phyloP scores from a whole-genome alignment of 2,888 invertebrate species.

The Endomychus coccineus region DNA sequence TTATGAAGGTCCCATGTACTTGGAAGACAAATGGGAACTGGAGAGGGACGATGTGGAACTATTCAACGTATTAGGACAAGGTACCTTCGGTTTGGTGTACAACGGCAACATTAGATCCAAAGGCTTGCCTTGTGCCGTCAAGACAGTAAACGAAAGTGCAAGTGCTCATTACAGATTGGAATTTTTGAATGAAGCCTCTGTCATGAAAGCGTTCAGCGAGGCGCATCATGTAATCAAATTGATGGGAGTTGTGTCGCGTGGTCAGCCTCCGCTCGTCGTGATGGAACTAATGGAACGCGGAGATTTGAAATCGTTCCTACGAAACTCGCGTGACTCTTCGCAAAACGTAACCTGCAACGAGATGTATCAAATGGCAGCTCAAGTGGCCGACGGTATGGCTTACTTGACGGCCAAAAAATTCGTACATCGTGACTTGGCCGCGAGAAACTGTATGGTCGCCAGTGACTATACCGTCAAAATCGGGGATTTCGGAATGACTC shows the following conservation, averaged over 20 bases:
- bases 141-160: constrained; percentile 56
- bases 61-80: constrained; percentile 53
- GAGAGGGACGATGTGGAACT: constrained; percentile 52
- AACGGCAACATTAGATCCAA: constrained; percentile 48
- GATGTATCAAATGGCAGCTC: constrained; percentile 53
- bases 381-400: constrained; percentile 77
- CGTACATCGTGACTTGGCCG: constrained; percentile 64
- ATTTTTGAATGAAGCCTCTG: constrained; percentile 64
- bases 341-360: constrained; percentile 54
- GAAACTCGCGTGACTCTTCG: constrained; percentile 49
- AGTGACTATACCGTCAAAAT: constrained; percentile 56
- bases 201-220: constrained; percentile 61
- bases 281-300: constrained; percentile 76
- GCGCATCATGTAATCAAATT: constrained; percentile 58
- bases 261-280: constrained; percentile 60
- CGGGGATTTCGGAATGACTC: constrained; percentile 59
- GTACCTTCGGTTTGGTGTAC: constrained; percentile 69
- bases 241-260: constrained; percentile 63
- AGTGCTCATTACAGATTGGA: constrained; percentile 50
- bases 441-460: constrained; percentile 64
- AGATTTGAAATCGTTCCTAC: constrained; percentile 60
- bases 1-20: constrained; percentile 52
- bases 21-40: constrained; percentile 67
- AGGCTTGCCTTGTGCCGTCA: constrained; percentile 50
- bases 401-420: constrained; percentile 64